phyloP scores from a whole-genome alignment of 2,888 invertebrate genomes.

The Rugalucina vietnamica region DNA sequence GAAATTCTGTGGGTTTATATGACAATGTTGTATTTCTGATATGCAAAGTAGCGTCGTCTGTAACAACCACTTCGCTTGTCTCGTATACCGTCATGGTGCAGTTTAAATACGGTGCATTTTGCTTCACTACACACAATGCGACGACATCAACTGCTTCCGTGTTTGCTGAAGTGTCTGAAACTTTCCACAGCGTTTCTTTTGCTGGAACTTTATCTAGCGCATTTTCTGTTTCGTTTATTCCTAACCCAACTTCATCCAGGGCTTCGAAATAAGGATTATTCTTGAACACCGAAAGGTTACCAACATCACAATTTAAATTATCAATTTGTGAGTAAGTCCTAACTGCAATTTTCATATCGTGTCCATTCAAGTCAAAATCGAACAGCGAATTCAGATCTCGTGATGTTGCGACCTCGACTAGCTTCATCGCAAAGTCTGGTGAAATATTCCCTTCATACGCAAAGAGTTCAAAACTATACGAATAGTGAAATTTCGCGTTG shows the following conservation, averaged over 20 bases:
- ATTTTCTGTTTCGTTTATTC: background rate
- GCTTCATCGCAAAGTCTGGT: too few species aligned
- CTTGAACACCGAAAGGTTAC: background rate
- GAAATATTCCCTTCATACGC: too few species aligned
- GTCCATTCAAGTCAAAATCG: background rate
- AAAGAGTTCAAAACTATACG: too few species aligned
- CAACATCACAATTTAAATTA: background rate
- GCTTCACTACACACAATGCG: background rate
- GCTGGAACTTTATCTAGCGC: background rate
- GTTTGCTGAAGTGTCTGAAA: background rate
- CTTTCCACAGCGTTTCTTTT: background rate
- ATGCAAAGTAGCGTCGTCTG: background rate
- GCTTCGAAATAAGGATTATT: background rate
- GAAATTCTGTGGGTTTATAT: background rate
- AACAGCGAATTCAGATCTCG: too few species aligned
- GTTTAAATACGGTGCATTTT: background rate
- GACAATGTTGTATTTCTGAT: background rate
- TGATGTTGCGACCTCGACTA: too few species aligned
- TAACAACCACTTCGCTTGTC: background rate
- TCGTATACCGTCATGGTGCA: conserved; percentile 25
- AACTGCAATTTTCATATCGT: background rate
- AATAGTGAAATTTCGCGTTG: too few species aligned
- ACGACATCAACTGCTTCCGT: background rate
- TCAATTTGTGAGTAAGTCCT: background rate
- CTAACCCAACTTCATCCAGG: background rate